Conservation (phyloP, 2,797 vertebrate genomes). For the Sebastes oblongus region DNA sequence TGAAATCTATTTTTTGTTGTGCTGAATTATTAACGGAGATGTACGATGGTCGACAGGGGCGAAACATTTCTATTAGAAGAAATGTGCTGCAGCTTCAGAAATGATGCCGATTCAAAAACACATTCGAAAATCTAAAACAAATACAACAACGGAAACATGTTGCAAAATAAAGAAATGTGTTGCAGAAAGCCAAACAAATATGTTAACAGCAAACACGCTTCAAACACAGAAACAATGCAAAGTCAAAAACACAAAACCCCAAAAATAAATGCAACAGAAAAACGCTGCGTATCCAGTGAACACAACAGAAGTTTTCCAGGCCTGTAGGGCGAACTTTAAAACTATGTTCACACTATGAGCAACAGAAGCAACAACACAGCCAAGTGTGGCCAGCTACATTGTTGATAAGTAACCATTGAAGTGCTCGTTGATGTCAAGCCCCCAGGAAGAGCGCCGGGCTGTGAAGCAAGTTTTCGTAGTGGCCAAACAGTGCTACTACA, state of each 20-base stretch:
- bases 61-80: neutral
- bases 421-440: too few species aligned
- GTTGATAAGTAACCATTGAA: too few species aligned
- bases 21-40: neutral
- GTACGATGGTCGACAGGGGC: neutral
- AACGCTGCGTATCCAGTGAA: neutral
- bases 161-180: neutral
- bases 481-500: too few species aligned
- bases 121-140: neutral
- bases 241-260: neutral
- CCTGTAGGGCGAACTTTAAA: neutral
- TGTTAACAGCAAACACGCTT: neutral
- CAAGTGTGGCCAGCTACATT: too few species aligned
- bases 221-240: neutral
- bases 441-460: too few species aligned
- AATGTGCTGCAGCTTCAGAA: neutral
- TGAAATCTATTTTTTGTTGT: neutral
- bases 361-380: too few species aligned
- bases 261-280: neutral
- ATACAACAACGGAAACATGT: neutral
- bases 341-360: too few species aligned
- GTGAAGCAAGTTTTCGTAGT: too few species aligned
- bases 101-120: neutral
- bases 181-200: neutral
- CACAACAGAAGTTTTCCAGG: neutral